These are phyloP conservation scores for Petrocephalus sullivani DNA, from an alignment of 2,797 vertebrate genomes.

Conservation along the genomic window DNA sequence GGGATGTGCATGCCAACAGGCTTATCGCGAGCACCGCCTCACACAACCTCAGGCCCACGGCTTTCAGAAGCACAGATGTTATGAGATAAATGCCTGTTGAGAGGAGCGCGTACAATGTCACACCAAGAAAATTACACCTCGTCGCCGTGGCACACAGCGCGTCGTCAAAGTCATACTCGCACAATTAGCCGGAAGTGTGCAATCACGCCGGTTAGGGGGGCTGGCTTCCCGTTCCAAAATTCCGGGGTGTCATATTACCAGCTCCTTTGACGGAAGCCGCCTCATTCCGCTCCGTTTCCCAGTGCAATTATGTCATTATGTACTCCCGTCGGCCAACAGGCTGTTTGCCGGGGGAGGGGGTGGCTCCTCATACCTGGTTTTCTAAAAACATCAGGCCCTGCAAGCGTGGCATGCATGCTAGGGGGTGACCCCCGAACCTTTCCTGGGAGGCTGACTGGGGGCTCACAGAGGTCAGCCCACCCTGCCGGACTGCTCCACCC, in stretches of 20 bases:
- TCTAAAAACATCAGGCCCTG: background rate
- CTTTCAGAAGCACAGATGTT: background rate
- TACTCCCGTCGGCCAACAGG: background rate
- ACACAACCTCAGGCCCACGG: background rate
- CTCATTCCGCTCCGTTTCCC: background rate
- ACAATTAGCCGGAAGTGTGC: background rate
- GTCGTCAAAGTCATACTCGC: background rate
- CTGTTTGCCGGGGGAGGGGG: background rate
- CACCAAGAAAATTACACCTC: background rate
- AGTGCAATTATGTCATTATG: background rate
- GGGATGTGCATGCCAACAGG: background rate
- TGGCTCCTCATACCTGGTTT: background rate
- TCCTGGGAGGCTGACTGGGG: background rate
- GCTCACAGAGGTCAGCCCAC: background rate
- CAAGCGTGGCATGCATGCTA: background rate
- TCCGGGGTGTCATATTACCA: background rate
- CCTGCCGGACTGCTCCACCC: background rate
- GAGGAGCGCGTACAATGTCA: background rate
- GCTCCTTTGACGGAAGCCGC: background rate
- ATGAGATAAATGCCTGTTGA: background rate
- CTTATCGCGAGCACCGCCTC: background rate
- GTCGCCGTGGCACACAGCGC: background rate
- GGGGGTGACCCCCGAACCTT: background rate
- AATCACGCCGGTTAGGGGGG: background rate
- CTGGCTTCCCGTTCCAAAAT: background rate